phyloP scores from a whole-genome alignment of 1,140 invertebrate species.

The Gyrodactylus salaris region DNA sequence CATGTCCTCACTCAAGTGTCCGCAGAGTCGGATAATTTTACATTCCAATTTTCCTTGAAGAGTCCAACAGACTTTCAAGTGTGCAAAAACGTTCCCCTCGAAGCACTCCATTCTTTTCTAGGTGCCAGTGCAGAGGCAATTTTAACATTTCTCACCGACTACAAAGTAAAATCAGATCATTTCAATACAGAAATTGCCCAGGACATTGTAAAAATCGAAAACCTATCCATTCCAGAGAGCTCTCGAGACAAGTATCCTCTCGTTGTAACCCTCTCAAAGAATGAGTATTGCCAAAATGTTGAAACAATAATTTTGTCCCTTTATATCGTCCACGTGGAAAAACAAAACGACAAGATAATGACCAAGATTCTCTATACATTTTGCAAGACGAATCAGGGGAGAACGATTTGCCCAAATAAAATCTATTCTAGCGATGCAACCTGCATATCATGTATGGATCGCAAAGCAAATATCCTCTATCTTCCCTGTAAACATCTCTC shows the following conservation, averaged over 20 bases:
- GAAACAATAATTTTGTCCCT: neutral
- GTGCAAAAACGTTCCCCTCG: neutral
- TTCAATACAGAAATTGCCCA: too few relatives aligned
- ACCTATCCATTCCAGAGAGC: too few relatives aligned
- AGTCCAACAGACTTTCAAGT: neutral
- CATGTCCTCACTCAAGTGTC: too few relatives aligned
- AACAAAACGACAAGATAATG: neutral
- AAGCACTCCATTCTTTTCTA: neutral
- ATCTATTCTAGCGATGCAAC: neutral
- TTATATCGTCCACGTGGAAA: neutral
- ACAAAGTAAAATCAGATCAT: too few relatives aligned
- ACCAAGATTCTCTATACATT: neutral
- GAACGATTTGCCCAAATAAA: neutral
- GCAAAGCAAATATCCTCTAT: neutral
- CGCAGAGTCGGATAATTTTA: too few relatives aligned
- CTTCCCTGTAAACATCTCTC: neutral
- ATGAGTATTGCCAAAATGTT: neutral
- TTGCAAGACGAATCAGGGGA: neutral
- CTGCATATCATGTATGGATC: neutral
- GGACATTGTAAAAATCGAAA: too few relatives aligned
- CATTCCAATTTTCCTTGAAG: neutral
- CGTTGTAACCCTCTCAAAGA: neutral
- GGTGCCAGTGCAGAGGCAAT: too few relatives aligned
- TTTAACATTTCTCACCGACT: too few relatives aligned
- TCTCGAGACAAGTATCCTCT: neutral